Base-by-base conservation (phyloP, 2,113 vertebrate species). In the Nesospiza acunhae region DNA sequence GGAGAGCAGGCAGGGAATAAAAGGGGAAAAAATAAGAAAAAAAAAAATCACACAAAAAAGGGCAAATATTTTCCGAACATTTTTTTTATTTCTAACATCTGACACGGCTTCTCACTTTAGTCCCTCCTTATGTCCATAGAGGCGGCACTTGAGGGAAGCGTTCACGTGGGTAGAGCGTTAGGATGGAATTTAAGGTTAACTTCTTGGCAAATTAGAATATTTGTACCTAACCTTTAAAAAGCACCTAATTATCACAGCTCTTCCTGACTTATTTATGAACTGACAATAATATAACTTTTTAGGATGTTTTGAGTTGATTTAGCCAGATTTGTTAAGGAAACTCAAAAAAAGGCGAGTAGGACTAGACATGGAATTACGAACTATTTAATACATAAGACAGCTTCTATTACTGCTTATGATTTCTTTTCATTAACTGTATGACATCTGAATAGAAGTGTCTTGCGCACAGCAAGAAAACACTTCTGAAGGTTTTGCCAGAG, bases 1-100 rank as follows among this genome's bases (percentile, higher is more conserved):
- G 35, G 15, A 64, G 63, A 63, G 17, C 3, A 15, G 21, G 18
- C 2, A 58, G 27, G 28, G 3, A 6, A 17, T 21, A 41, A 37
- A 21, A 13, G 5, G 2, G 16, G 13, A 7, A 33, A 27, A 12
- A 53, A 28, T 2, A 8, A 6, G 2, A 13, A 7, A 8, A 77
- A 8, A 77, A 59, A 59, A 20, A 24, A 13, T 7, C 21, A 11
- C 27, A 46, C 5, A 21, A 15, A 35, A 22, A 30, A 10, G 8
- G 7, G 9, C 20, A 52, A 74, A 49, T 23, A 23, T 30, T 66
- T 76, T 63, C 39, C 13, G 42, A 55, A 46, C 4, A 5, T 6
- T 70, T 49, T 4, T 20, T 18, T 15, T 58, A 19, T 56, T 74
- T 88, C 59, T 76, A 59, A 41, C 26, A 69, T 30, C 42, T 56